Evolutionary conservation across 2,888 invertebrate species (phyloP), one percentile per base, ranked within the genome.

Genomic region (Sesia apiformis): DNA sequence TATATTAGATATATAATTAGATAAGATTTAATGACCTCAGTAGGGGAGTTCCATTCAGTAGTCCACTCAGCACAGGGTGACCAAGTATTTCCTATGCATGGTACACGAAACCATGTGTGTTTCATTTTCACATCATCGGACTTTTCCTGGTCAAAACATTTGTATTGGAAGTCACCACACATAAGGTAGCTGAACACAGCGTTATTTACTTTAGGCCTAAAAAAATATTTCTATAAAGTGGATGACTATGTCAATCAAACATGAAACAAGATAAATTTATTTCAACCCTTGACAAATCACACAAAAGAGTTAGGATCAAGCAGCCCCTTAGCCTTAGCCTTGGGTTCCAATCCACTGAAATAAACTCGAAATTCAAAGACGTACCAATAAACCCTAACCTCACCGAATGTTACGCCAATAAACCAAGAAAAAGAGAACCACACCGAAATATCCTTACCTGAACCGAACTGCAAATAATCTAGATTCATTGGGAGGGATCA

Each of bases 41-140:
- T 72, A 4, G 85, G 84, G 63, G 81, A 84, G 43, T 83, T 78
- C 78, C 81, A 88, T 57, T 85, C 82, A 0, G 84, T 75, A 4
- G 60, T 62, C 81, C 79, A 84, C 56, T 85, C 84, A 0, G 80
- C 77, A 58, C 88, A 88, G 4, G 83, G 80, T 5, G 67, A 59
- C 83, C 84, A 85, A 2, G 89, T 89, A 59, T 87, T 81, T 0
- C 86, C 89, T 23, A 85, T 78, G 58, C 88, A 89, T 3, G 88
- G 86, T 59, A 89, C 76, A 3, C 89, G 78, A 56, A 88, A 88
- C 82, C 83, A 83, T 0, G 77, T 76, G 58, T 89, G 88, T 56
- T 78, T 83, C 40, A 78, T 54, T 60, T 77, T 82, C 3, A 64
- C 58, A 4, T 56, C 56, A 42, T 61, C 61, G 2, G 53, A 39